phyloP scores from a whole-genome alignment of 1,140 invertebrate species.

The Micrasema longulum region DNA sequence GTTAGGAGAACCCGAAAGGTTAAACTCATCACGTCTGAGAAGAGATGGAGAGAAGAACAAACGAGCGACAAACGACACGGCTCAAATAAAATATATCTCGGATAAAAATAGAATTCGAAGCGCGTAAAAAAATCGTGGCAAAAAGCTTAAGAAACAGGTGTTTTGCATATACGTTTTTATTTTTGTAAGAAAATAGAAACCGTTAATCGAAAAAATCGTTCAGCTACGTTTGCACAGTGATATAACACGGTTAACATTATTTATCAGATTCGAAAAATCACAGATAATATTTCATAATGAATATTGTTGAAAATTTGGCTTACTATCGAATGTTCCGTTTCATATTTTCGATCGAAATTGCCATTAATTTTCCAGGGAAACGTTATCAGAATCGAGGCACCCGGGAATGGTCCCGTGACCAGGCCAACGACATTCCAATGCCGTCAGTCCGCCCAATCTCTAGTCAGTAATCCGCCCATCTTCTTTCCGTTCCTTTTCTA shows the following conservation, averaged over 20 bases:
- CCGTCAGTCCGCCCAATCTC: conserved; percentile 20
- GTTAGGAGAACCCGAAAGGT: conserved; percentile 9
- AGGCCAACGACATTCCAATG: conserved; percentile 25
- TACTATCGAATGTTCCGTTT: no score
- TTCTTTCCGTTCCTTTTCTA: conserved; percentile 29
- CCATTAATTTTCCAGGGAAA: no score
- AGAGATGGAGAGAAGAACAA: conserved; percentile 20
- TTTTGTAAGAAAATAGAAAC: no score
- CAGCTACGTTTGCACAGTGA: no score
- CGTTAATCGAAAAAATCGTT: no score
- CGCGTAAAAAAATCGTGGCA: conserved; percentile 24
- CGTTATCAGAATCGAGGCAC: neutral
- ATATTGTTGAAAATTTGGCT: no score
- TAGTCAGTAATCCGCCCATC: conserved; percentile 10
- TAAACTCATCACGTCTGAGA: conserved; percentile 35
- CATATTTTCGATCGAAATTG: no score
- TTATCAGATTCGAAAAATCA: no score
- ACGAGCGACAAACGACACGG: conserved; percentile 14
- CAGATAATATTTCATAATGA: no score
- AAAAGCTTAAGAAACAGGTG: no score
- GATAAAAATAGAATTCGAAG: conserved; percentile 22
- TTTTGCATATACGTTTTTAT: no score
- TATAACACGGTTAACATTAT: no score
- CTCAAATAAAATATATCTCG: conserved; percentile 13
- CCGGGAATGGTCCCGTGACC: neutral